Evolutionary conservation across 2,797 vertebrate genomes (phyloP), one percentile per base, ranked within the genome.

Genomic region (Leptodactylus fallax): DNA sequence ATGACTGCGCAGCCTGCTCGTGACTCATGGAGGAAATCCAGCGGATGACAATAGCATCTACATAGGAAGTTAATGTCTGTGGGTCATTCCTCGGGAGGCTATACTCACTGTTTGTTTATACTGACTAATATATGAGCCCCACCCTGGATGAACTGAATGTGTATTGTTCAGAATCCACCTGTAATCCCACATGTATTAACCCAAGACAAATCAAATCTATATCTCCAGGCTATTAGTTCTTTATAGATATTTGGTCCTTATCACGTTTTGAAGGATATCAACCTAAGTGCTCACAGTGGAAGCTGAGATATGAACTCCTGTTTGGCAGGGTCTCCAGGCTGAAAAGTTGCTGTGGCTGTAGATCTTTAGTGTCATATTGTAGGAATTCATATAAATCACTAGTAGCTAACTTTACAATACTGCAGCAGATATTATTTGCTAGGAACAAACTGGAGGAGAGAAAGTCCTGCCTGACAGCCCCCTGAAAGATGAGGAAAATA

Each of bases 21-120:
- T 86, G 85, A 79, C 85, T 79, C 76, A 56, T 25, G 76, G 49
- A 86, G 85, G 85, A 86, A 67, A 65, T 53, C 55, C 58, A 25
- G 58, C 36, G 55, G 82, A 85, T 77, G 72, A 77, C 58, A 19
- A 78, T 85, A 76, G 36, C 82, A 74, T 74, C 23, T 85, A 25
- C 56, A 85, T 85, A 53, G 83, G 83, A 85, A 65, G 83, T 63
- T 14, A 6, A 63, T 85, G 69, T 60, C 83, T 76, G 69, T 7
- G 56, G 83, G 45, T 74, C 25, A 17, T 53, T 60, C 23, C 83
- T 61, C n/a, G 27, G 47, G 72, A 78, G 83, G 14, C 45, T 8
- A 53, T 77, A 3, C 36, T 85, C 23, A 78, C 4, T 76, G 45
- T 63, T 78, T 85, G 58, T 21, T 65, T 53, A 78, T 63, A 56